These are phyloP conservation scores for Celastrina argiolus DNA, from an alignment of 2,888 invertebrate genomes.

Conservation along the genomic window DNA sequence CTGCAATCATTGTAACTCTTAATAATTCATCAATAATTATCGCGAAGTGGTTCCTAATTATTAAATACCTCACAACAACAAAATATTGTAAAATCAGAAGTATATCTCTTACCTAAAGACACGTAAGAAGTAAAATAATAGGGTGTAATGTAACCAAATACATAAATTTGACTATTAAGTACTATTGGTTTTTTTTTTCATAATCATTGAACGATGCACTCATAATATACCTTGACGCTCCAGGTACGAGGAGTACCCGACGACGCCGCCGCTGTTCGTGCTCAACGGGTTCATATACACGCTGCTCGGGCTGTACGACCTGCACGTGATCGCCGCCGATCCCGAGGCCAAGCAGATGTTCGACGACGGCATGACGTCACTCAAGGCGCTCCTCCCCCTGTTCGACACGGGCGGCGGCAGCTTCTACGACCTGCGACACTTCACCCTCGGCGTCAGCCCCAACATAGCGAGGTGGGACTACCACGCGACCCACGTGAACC, in stretches of 20 bases:
- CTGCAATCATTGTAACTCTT: too few relatives aligned
- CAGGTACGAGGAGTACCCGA: slow-evolving; percentile 99
- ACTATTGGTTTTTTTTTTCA: too few relatives aligned
- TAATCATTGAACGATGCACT: too few relatives aligned
- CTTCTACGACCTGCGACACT: slow-evolving; percentile 96
- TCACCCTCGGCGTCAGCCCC: slow-evolving; percentile 91
- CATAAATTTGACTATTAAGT: too few relatives aligned
- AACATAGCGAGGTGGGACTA: slow-evolving; percentile 99
- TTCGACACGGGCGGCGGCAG: slow-evolving; percentile 98
- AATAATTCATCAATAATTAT: too few relatives aligned
- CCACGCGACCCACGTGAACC: slow-evolving; percentile 98
- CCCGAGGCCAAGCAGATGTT: slow-evolving; percentile 87
- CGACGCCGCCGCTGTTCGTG: slow-evolving; percentile 95
- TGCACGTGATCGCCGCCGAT: slow-evolving; percentile 87
- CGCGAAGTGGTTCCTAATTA: too few relatives aligned
- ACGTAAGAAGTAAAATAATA: too few relatives aligned
- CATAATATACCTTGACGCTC: neutral
- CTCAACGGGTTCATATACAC: slow-evolving; percentile 99
- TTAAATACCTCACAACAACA: too few relatives aligned
- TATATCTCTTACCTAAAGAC: too few relatives aligned
- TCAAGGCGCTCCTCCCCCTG: slow-evolving; percentile 91
- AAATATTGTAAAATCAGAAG: too few relatives aligned
- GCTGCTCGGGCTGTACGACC: slow-evolving; percentile 95
- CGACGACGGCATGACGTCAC: slow-evolving; percentile 89
- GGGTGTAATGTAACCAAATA: too few relatives aligned